Percentiles rank a stretch among this genome's conserved stretches.
Evolutionary conservation across 2,888 invertebrate species (phyloP).

Genomic region (Eristalinus sepulchralis): DNA sequence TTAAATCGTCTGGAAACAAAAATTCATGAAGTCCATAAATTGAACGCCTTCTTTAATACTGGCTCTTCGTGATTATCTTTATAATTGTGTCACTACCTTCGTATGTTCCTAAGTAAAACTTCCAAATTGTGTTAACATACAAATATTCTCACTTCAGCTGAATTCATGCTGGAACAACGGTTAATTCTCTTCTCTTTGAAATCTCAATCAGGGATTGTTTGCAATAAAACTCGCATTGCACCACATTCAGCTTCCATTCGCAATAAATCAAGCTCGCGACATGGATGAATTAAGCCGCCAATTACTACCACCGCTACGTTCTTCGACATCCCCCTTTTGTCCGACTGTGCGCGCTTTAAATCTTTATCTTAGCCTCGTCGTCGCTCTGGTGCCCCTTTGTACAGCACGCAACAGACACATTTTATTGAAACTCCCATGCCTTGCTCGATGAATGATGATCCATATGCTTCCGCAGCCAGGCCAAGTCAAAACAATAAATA

Average conservation of each 20-base stretch:
- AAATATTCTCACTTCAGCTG: too few species aligned
- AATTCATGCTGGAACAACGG: too few species aligned
- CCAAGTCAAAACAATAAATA: slow-evolving; percentile 58
- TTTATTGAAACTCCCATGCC: slow-evolving; percentile 3
- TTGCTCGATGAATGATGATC: slow-evolving; percentile 52
- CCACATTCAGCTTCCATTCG: background rate
- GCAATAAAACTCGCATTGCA: background rate
- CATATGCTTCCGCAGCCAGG: slow-evolving; percentile 33
- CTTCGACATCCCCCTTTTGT: background rate
- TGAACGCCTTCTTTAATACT: too few species aligned
- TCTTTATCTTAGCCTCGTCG: too few species aligned
- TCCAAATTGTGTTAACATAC: too few species aligned
- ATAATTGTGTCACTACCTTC: too few species aligned
- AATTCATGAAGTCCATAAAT: too few species aligned
- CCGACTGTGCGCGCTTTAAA: background rate
- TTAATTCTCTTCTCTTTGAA: background rate
- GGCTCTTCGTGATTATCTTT: too few species aligned
- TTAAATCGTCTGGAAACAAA: too few species aligned
- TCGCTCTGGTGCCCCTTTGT: background rate
- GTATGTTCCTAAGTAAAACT: too few species aligned
- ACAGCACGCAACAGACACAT: slow-evolving; percentile 4
- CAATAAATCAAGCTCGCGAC: background rate
- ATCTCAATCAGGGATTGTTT: background rate
- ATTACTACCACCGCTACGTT: background rate
- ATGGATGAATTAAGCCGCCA: background rate